Percentiles rank a stretch among this genome's conserved stretches.
Conservation (phyloP, 2,888 invertebrate genomes). For the Protonemura montana region DNA sequence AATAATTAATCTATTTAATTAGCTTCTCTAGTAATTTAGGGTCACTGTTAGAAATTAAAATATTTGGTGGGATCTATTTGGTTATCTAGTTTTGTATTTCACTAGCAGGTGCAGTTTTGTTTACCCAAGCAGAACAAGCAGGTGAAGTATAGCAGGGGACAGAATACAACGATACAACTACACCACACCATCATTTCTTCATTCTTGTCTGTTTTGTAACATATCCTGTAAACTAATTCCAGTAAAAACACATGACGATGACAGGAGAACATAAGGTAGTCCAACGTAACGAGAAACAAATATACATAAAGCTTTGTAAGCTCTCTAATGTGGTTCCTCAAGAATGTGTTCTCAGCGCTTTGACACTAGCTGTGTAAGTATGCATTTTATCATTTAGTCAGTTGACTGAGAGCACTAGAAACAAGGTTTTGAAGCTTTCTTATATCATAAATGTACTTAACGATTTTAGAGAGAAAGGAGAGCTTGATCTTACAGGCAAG, state of each 20-base stretch:
- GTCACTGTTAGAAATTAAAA: too few relatives aligned
- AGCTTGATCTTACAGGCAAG: conserved; percentile 53
- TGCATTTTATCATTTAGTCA: neutral
- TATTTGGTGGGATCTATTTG: too few relatives aligned
- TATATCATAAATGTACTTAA: conserved; percentile 10
- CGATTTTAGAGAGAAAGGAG: conserved; percentile 54
- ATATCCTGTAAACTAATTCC: too few relatives aligned
- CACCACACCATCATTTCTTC: neutral
- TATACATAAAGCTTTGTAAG: conserved; percentile 42
- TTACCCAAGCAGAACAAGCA: neutral
- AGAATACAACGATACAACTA: neutral
- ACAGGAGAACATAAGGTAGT: neutral
- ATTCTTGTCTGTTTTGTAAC: neutral
- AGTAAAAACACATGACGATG: neutral
- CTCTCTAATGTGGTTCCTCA: conserved; percentile 38
- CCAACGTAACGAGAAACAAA: conserved; percentile 22
- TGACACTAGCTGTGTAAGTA: conserved; percentile 43
- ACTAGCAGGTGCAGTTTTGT: neutral
- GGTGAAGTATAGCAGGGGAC: neutral
- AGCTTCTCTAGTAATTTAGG: too few relatives aligned
- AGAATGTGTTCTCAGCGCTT: conserved; percentile 40
- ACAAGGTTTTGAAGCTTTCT: neutral
- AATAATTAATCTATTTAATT: too few relatives aligned
- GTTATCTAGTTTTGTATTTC: neutral
- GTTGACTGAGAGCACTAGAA: too few relatives aligned